phyloP scores from a whole-genome alignment of 2,888 invertebrate genomes.

The Epirrhoe alternata region DNA sequence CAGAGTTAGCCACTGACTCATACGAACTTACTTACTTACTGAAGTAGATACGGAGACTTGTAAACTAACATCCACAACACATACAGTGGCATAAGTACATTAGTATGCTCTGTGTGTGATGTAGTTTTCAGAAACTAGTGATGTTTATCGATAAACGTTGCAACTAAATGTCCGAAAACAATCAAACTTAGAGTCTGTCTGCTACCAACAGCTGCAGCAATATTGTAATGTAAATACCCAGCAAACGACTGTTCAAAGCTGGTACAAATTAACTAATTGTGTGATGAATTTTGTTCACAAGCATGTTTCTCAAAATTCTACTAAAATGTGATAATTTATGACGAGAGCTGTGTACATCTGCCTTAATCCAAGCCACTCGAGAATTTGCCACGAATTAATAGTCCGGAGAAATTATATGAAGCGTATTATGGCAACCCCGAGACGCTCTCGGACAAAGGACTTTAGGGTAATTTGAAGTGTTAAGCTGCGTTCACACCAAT shows the following conservation, averaged over 20 bases:
- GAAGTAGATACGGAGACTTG: too few relatives aligned
- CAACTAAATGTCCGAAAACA: background rate
- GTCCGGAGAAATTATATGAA: slow-evolving; percentile 45
- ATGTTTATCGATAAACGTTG: too few relatives aligned
- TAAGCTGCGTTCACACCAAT: slow-evolving; percentile 7
- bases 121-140: too few relatives aligned
- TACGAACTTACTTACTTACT: too few relatives aligned
- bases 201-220: background rate
- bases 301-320: slow-evolving; percentile 1
- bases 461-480: slow-evolving; percentile 39
- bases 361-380: slow-evolving; percentile 32
- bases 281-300: background rate
- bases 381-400: slow-evolving; percentile 42
- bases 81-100: too few relatives aligned
- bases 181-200: background rate
- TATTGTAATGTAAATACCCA: background rate
- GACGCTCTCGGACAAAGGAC: slow-evolving; percentile 41
- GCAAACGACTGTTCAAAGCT: background rate
- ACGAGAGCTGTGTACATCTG: slow-evolving; percentile 32
- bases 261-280: background rate
- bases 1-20: too few relatives aligned
- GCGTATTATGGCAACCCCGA: slow-evolving; percentile 39
- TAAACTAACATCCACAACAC: too few relatives aligned
- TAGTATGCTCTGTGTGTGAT: too few relatives aligned
- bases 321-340: slow-evolving; percentile 22